Base-by-base conservation (phyloP, 2,113 vertebrate genomes). In the Agapornis roseicollis region DNA sequence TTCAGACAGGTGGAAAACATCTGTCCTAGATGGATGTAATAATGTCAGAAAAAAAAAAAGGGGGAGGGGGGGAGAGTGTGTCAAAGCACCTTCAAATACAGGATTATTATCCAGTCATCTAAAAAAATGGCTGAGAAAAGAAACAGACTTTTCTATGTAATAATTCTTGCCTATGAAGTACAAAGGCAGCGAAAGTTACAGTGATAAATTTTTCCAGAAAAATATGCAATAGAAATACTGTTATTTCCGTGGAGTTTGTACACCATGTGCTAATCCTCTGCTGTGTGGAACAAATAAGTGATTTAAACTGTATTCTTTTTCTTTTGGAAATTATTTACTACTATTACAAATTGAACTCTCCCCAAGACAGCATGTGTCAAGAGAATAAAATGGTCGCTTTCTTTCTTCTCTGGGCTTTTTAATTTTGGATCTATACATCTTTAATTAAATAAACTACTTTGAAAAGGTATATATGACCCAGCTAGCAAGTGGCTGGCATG, bases 241-340 rank as follows among this genome's bases (percentile, higher is more conserved):
- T 80, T 9, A 29, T 20, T 81, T 84, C 20, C 31, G 9, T 13
- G 10, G 29, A 70, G 7, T 11, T 17, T 72, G 35, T 63, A 80
- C 35, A 71, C 52, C 56, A 50, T 77, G 73, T 94, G 72, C 93
- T 94, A 91, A 83, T 90, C 68, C 29, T 72, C 78, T 66, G 31
- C 76, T 77, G 49, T 2, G 1, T 85, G 46, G 73, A 91, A 84
- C 70, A 94, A 91, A 63, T 80, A 42, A 85, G 56, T 88, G 94
- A 53, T 71, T 90, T 82, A 85, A 96, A 80, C 49, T 35, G 2
- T 85, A 37, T 68, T 89, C 41, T 74, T 89, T 74, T 44, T 44
- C 72, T 77, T 90, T 95, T 90, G 55, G 88, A 19, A 89, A 86
- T 96, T n/a, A 96, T 97, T 94, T 95, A 92, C 78, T 90, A 24